phyloP scores from a whole-genome alignment of 92 coral and sea anemone genomes.

The Parazoanthus atlanticus region DNA sequence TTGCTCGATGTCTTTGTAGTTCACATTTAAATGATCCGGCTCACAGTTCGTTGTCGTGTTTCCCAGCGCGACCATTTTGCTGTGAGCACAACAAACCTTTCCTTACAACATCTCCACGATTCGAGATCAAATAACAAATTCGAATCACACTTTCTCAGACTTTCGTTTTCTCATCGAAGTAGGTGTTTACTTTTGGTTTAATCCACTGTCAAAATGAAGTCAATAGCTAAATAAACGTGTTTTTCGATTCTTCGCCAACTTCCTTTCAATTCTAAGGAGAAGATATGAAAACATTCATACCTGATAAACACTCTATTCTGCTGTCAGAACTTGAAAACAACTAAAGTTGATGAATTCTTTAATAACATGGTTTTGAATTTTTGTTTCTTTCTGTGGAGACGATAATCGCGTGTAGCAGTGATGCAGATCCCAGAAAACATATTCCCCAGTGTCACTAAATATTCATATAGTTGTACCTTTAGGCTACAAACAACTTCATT shows the following conservation, averaged over 20 bases:
- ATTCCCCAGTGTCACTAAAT: neutral
- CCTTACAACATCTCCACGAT: neutral
- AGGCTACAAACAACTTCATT: neutral
- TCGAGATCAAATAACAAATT: neutral
- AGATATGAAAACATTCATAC: neutral
- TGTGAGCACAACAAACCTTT: neutral
- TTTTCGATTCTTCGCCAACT: neutral
- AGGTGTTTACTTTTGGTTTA: neutral
- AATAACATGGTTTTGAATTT: neutral
- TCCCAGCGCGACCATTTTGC: neutral
- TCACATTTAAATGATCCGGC: constrained; percentile 21
- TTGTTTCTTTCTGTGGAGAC: neutral
- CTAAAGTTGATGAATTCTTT: neutral
- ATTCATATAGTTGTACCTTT: neutral
- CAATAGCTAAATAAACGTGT: neutral
- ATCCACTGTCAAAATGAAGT: neutral
- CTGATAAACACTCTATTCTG: neutral
- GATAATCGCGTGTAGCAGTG: neutral
- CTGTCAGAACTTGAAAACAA: neutral
- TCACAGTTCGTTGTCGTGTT: constrained; percentile 5
- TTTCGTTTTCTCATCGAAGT: neutral
- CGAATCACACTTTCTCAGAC: neutral
- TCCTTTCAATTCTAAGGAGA: neutral
- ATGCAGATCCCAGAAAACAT: neutral
- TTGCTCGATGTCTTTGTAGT: constrained; percentile 15